These are phyloP conservation scores for Theretra japonica DNA, from an alignment of 2,888 invertebrate species.

Conservation along the genomic window DNA sequence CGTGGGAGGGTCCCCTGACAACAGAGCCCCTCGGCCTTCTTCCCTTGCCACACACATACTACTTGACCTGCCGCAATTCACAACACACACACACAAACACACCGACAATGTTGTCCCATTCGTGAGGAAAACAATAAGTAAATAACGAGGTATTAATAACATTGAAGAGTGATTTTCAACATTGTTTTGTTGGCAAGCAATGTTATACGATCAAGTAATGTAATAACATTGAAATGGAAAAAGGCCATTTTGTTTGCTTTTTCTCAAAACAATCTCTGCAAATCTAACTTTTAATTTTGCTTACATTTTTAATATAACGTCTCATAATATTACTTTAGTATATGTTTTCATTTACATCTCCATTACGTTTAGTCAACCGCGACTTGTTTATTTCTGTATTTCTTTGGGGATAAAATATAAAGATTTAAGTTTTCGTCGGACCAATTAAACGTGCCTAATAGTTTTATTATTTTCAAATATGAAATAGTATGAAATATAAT, in stretches of 20 bases:
- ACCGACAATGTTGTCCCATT: constrained; percentile 1
- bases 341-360: too few relatives aligned
- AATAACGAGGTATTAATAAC: background rate
- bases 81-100: constrained; percentile 12
- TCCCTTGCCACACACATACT: constrained; percentile 35
- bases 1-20: constrained; percentile 50
- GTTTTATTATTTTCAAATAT: too few relatives aligned
- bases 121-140: constrained; percentile 13
- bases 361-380: too few relatives aligned
- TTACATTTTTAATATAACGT: too few relatives aligned
- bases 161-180: background rate
- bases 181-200: background rate
- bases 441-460: too few relatives aligned
- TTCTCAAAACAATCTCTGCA: background rate
- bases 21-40: constrained; percentile 42
- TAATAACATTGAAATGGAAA: background rate
- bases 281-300: background rate
- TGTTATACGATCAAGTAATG: background rate
- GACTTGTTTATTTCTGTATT: too few relatives aligned
- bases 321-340: too few relatives aligned
- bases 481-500: too few relatives aligned
- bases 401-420: too few relatives aligned
- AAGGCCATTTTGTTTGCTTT: background rate
- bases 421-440: too few relatives aligned
- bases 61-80: constrained; percentile 34